Base-by-base conservation (phyloP, 2,888 invertebrate genomes). In the Monopis laevigella region DNA sequence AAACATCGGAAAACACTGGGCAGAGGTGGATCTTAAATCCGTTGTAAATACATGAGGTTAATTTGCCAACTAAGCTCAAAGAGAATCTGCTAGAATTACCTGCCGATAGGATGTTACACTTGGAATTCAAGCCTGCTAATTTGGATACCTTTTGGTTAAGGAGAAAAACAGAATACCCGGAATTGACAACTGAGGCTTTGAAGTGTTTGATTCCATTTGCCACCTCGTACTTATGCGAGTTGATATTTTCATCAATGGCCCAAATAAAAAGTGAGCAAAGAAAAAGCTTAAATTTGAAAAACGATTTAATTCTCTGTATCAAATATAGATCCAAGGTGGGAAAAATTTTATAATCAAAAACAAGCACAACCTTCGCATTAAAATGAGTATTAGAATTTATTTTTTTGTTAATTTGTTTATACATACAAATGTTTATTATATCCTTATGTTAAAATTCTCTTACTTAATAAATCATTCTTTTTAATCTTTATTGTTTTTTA, bases 31-130 rank as follows among this genome's bases (percentile, higher is more conserved):
- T 44, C 36, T 39, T 41, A 45, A 45, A 30, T 40, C 43, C 2
- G 28, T 40, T 46, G 42, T 45, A 40, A 46, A 44, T 45, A 40
- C 41, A 48, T 45, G 42, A 46, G 46, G 48, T 21, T 13, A 48
- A 42, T 48, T 47, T 48, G 24, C 14, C 39, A 48, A 48, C 11
- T 38, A 48, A 46, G 40, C 48, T 46, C 42, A 45, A 48, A 48
- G 48, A 49, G 35, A 49, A 46, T 39, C 44, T 46, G 44, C 35
- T 48, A 36, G 44, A 46, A 46, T 45, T 48, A 49, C 47, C 48
- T 49, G 47, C 48, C 42, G 47, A 47, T 51, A 46, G 44, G 41
- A 47, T 51, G 49, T 43, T 49, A 38, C 48, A 49, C 38, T 45
- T 48, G 48, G 44, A 50, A 49, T 49, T 45, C 41, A 46, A 48